Percentiles rank a stretch among this genome's conserved stretches.
These are phyloP conservation scores for Geotrupes spiniger DNA, from an alignment of 2,888 invertebrate genomes.

Conservation along the genomic window DNA sequence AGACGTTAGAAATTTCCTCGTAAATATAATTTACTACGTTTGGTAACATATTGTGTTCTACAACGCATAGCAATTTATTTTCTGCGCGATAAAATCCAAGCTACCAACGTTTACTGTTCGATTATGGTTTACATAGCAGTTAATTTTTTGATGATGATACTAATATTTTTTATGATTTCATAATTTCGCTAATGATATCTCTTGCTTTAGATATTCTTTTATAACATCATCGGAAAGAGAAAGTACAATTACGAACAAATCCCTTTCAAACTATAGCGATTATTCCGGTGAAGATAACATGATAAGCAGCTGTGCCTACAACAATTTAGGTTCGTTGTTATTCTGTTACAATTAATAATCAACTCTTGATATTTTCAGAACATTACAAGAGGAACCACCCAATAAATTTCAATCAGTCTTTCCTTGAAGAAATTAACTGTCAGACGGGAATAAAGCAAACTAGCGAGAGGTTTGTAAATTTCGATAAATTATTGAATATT, in stretches of 20 bases:
- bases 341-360: conserved; percentile 2
- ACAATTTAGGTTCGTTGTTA: conserved; percentile 23
- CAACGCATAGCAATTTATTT: too few relatives aligned
- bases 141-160: too few relatives aligned
- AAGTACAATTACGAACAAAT: conserved; percentile 14
- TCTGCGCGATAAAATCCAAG: too few relatives aligned
- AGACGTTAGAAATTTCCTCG: too few relatives aligned
- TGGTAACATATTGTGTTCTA: too few relatives aligned
- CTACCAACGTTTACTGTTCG: too few relatives aligned
- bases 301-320: conserved; percentile 18
- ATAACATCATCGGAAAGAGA: conserved; percentile 13
- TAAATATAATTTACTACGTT: too few relatives aligned
- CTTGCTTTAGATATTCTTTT: conserved; percentile 19
- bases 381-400: conserved; percentile 40
- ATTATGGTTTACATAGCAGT: too few relatives aligned
- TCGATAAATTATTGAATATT: not conserved
- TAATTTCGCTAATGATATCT: too few relatives aligned
- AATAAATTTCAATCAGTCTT: conserved; percentile 41
- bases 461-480: conserved; percentile 38
- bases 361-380: conserved; percentile 27
- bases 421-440: conserved; percentile 43
- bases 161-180: too few relatives aligned
- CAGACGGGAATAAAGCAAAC: conserved; percentile 42
- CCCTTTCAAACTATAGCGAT: conserved; percentile 13
- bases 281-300: conserved; percentile 11